Evolutionary conservation across 2,797 vertebrate species (phyloP).

Genomic region (Odontamblyopus lacepedii): DNA sequence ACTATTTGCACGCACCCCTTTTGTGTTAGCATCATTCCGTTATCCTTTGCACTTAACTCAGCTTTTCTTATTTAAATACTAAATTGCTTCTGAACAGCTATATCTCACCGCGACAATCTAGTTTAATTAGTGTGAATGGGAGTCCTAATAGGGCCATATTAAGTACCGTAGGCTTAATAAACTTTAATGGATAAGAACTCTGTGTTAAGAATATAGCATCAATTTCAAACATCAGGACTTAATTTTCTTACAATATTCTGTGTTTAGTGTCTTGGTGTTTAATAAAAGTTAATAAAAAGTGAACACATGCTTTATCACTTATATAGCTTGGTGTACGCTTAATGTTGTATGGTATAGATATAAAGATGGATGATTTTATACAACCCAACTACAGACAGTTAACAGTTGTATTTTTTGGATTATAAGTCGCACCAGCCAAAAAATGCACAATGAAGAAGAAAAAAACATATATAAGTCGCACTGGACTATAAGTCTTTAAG

Average conservation of each 20-base stretch:
- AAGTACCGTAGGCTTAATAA: slow-evolving; percentile 5
- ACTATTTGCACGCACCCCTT: background rate
- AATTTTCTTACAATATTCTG: background rate
- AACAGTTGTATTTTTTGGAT: no score
- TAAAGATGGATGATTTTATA: background rate
- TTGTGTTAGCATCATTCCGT: background rate
- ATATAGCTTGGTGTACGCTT: background rate
- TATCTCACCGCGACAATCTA: background rate
- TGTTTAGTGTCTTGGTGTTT: background rate
- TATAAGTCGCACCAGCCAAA: no score
- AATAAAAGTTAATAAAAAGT: background rate
- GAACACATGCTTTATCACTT: background rate
- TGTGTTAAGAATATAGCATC: background rate
- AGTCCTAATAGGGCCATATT: slow-evolving; percentile 2
- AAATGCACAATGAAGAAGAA: no score
- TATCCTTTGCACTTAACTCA: background rate
- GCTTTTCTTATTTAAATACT: slow-evolving; percentile 5
- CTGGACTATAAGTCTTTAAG: no score
- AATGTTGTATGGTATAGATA: background rate
- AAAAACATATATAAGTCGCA: no score
- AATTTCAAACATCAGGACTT: background rate
- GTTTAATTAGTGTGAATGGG: slow-evolving; percentile 6
- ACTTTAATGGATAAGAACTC: background rate
- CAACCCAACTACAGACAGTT: no score
- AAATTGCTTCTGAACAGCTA: background rate